These are phyloP conservation scores for Potorous gilbertii DNA, from an alignment of 2,797 vertebrate genomes.

Conservation along the genomic window DNA sequence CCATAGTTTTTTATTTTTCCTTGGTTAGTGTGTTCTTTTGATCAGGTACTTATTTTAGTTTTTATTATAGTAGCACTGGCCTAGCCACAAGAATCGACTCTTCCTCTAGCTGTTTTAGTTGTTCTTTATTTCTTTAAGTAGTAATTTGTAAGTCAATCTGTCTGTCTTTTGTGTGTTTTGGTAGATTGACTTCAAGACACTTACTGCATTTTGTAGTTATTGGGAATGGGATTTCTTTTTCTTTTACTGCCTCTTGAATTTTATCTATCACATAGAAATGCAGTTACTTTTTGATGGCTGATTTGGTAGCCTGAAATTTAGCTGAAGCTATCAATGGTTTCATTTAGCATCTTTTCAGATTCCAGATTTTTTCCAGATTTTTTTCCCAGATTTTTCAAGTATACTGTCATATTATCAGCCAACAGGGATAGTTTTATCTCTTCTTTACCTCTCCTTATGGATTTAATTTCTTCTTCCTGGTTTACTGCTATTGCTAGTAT, in stretches of 20 bases:
- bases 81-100: no score
- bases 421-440: neutral
- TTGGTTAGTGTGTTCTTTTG: neutral
- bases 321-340: neutral
- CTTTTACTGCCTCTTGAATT: no score
- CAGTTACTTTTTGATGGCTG: neutral
- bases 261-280: neutral
- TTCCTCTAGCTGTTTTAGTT: neutral
- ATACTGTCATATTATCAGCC: neutral
- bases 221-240: neutral
- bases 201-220: neutral
- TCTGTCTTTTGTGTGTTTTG: neutral
- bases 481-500: neutral
- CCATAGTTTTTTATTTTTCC: neutral
- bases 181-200: neutral
- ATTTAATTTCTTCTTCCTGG: neutral
- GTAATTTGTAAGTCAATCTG: neutral
- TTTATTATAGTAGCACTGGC: neutral
- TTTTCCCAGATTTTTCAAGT: neutral
- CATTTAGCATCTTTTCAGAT: neutral
- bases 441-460: neutral
- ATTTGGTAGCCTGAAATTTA: neutral
- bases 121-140: neutral
- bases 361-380: neutral
- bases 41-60: neutral